A percentile compares a stretch with the other conserved stretches of the same genome.
Evolutionary conservation across 2,888 invertebrate genomes (phyloP).

Genomic region (Acleris laterana): DNA sequence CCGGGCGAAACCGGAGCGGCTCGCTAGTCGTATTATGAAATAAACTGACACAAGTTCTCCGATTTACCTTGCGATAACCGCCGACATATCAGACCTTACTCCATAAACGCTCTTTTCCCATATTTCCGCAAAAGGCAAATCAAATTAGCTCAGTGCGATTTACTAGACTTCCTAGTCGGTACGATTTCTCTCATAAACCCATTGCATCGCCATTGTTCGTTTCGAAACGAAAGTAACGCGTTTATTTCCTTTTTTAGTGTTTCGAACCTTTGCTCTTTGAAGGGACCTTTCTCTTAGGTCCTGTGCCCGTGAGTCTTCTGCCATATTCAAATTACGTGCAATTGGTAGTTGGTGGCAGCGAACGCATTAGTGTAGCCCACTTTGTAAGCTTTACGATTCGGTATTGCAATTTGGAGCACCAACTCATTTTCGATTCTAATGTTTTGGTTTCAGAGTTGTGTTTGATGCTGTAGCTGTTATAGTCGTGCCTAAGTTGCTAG

Average conservation of each 20-base stretch:
- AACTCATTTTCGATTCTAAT: constrained; percentile 31
- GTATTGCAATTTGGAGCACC: constrained; percentile 49
- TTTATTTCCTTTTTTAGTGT: constrained; percentile 73
- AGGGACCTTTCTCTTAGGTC: constrained; percentile 34
- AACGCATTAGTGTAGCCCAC: constrained; percentile 41
- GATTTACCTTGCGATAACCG: neutral
- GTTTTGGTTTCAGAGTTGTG: constrained; percentile 39
- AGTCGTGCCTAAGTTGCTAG: constrained; percentile 53
- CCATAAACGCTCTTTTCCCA: constrained; percentile 61
- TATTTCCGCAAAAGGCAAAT: constrained; percentile 71
- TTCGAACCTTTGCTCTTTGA: constrained; percentile 68
- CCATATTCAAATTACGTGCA: too few species aligned
- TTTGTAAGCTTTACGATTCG: constrained; percentile 48
- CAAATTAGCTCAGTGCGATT: constrained; percentile 73
- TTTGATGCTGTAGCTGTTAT: constrained; percentile 29
- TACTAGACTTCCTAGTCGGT: constrained; percentile 63
- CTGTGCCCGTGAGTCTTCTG: too few species aligned
- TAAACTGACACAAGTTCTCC: too few species aligned
- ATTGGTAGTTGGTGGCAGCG: too few species aligned
- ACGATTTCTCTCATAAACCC: constrained; percentile 63
- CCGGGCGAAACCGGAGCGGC: too few species aligned
- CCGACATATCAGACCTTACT: constrained; percentile 53
- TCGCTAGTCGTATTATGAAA: constrained; percentile 4
- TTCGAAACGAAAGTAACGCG: constrained; percentile 61
- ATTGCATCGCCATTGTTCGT: constrained; percentile 58